Evolutionary conservation across 2,113 vertebrate genomes (phyloP).

Genomic region (Gasterosteus nipponicus): DNA sequence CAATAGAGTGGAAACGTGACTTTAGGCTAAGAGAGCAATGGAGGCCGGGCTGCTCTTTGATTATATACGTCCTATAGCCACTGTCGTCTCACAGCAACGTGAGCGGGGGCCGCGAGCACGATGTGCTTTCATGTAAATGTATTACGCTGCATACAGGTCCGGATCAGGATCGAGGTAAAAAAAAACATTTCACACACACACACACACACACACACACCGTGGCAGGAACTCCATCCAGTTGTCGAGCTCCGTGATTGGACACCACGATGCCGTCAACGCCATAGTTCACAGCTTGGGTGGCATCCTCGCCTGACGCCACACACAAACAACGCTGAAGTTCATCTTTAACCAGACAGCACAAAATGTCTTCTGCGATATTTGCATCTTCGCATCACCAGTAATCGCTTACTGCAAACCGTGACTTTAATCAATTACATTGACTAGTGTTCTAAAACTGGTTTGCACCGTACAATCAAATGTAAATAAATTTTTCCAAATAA

Average conservation of each 20-base stretch:
- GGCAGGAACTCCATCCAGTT: constrained; percentile 87
- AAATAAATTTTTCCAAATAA: too few relatives aligned
- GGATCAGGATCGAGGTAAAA: background rate
- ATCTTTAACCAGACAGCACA: background rate
- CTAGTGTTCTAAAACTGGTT: too few relatives aligned
- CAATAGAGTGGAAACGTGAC: too few relatives aligned
- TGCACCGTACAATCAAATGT: too few relatives aligned
- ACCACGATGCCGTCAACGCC: constrained; percentile 91
- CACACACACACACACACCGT: constrained; percentile 72
- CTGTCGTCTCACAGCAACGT: too few relatives aligned
- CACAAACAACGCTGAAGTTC: background rate
- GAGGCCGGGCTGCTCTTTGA: background rate
- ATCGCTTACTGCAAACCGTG: too few relatives aligned
- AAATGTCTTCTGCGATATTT: too few relatives aligned
- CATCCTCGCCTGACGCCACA: constrained; percentile 86
- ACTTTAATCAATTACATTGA: too few relatives aligned
- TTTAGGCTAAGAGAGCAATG: background rate
- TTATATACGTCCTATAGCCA: too few relatives aligned
- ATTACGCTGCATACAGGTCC: background rate
- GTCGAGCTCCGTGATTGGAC: constrained; percentile 93
- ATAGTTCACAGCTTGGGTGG: constrained; percentile 84
- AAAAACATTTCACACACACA: constrained; percentile 1
- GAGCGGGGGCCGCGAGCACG: too few relatives aligned
- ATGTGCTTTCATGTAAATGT: too few relatives aligned
- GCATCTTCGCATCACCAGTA: background rate